A percentile compares a stretch with the other conserved stretches of the same genome.
These are phyloP conservation scores for Orbicella faveolata DNA, from an alignment of 64 coral and sea anemone genomes.

Conservation along the genomic window DNA sequence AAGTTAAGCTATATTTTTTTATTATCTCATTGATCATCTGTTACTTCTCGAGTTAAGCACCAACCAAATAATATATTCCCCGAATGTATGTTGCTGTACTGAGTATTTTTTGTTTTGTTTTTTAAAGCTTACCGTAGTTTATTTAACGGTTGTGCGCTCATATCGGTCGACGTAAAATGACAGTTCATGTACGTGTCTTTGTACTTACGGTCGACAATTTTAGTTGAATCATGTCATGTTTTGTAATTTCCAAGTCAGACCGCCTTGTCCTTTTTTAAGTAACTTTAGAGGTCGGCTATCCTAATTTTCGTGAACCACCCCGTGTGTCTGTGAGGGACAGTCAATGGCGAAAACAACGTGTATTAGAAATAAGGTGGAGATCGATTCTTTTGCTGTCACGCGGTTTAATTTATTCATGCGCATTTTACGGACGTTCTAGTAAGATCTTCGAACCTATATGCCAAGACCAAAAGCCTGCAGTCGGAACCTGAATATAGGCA, in stretches of 20 bases:
- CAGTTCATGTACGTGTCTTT: conserved; percentile 14
- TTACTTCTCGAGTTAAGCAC: not conserved
- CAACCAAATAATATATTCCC: not conserved
- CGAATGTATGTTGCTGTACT: not conserved
- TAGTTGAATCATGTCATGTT: not conserved
- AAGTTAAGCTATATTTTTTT: not conserved
- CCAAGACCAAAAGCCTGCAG: not conserved
- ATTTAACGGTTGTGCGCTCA: conserved; percentile 41
- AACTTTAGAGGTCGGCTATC: not conserved
- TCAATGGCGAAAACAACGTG: conserved; percentile 1
- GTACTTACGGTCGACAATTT: not conserved
- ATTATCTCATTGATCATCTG: not conserved
- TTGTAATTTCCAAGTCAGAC: not conserved
- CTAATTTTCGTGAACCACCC: not conserved
- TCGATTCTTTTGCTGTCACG: not conserved
- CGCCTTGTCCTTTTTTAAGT: not conserved
- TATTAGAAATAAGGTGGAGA: not conserved
- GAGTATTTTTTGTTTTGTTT: conserved; percentile 22
- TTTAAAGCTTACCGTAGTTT: conserved; percentile 4
- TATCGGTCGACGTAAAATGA: conserved; percentile 3
- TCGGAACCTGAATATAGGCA: not conserved
- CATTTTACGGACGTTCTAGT: not conserved
- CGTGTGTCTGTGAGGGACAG: not conserved
- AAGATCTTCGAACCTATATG: not conserved
- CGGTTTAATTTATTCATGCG: not conserved